phyloP scores from a whole-genome alignment of 2,113 vertebrate genomes.

The Strix uralensis region DNA sequence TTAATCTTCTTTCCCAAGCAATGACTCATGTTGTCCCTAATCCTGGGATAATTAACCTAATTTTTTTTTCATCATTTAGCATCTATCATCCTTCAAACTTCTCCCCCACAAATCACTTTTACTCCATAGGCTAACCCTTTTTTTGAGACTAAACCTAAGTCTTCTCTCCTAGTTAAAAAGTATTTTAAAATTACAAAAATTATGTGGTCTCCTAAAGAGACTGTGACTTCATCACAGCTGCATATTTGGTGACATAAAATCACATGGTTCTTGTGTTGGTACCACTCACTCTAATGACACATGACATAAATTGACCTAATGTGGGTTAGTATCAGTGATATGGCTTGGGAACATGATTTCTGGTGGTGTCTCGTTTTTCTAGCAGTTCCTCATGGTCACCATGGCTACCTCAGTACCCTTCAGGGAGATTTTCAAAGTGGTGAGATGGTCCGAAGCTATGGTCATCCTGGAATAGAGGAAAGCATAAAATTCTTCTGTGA shows the following conservation, averaged over 20 bases:
- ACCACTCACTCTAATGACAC: not conserved
- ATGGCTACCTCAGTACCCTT: not conserved
- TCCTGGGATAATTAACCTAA: not conserved
- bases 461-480: not conserved
- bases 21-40: not conserved
- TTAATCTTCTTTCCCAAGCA: not conserved
- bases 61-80: not conserved
- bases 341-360: not conserved
- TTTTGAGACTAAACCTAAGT: not conserved
- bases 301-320: not conserved
- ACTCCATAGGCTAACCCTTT: not conserved
- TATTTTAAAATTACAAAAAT: not conserved
- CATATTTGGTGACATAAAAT: not conserved
- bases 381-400: not conserved
- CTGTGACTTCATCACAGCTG: not conserved
- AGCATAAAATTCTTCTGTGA: not conserved
- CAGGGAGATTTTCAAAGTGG: not conserved
- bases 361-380: not conserved
- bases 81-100: not conserved
- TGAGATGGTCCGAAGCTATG: not conserved
- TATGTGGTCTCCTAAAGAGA: not conserved
- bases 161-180: not conserved
- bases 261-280: not conserved
- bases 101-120: not conserved
- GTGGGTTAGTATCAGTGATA: not conserved